A percentile compares a stretch with the other conserved stretches of the same genome.
phyloP scores from a whole-genome alignment of 2,113 vertebrate species.

The Lasiurus borealis region DNA sequence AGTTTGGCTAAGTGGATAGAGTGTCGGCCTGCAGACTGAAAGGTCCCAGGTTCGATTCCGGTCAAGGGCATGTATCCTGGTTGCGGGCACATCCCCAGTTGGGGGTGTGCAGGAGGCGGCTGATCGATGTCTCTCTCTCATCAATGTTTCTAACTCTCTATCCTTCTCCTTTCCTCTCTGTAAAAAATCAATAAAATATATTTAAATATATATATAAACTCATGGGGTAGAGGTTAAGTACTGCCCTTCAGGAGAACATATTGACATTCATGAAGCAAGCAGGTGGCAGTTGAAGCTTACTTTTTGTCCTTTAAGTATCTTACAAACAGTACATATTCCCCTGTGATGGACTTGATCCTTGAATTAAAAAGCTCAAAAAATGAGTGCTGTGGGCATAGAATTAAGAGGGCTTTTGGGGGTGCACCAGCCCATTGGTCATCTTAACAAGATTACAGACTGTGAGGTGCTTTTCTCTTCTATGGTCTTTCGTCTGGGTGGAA shows the following conservation, averaged over 20 bases:
- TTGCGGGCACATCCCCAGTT: no score
- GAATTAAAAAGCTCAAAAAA: not conserved
- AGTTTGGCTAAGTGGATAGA: no score
- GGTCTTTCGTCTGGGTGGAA: not conserved
- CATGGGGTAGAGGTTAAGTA: not conserved
- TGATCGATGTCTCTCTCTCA: no score
- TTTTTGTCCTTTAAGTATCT: not conserved
- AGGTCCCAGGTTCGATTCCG: no score
- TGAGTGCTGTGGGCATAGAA: not conserved
- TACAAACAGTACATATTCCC: not conserved
- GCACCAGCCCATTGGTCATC: not conserved
- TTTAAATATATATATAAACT: not conserved
- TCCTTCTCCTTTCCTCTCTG: no score
- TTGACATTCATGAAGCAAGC: not conserved
- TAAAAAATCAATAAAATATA: no score
- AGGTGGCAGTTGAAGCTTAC: not conserved
- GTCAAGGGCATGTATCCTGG: no score
- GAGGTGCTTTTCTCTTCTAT: not conserved
- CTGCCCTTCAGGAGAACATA: not conserved
- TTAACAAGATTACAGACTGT: not conserved
- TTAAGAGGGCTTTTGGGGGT: not conserved
- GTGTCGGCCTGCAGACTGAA: no score
- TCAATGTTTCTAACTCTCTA: no score
- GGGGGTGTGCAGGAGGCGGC: no score
- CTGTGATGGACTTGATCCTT: not conserved